Evolutionary conservation across 2,113 vertebrate species (phyloP).

Genomic region (Desmodus rotundus): DNA sequence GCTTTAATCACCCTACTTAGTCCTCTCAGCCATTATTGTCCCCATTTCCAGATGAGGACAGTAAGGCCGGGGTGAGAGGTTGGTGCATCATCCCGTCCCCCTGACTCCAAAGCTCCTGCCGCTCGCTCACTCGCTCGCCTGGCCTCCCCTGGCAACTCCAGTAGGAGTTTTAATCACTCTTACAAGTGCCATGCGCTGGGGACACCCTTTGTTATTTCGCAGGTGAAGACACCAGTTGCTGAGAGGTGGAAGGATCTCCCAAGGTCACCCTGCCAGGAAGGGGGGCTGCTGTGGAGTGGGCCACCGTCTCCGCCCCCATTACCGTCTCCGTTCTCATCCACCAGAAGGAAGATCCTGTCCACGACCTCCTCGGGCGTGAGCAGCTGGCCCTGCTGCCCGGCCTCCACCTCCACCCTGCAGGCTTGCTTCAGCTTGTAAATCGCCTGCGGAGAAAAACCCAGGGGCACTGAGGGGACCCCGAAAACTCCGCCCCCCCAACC

Average conservation of each 20-base stretch:
- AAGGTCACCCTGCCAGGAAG: not conserved
- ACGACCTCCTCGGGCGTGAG: constrained; percentile 94
- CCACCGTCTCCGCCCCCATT: not conserved
- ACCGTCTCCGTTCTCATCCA: constrained; percentile 97
- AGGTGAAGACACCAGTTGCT: not conserved
- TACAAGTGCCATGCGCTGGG: fast-evolving
- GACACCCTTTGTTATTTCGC: not conserved
- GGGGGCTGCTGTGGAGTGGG: not conserved
- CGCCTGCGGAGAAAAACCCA: constrained; percentile 79
- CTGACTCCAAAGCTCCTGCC: not conserved
- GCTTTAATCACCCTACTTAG: not conserved
- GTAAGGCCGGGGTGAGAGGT: not conserved
- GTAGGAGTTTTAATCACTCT: not conserved
- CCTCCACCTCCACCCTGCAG: constrained; percentile 84
- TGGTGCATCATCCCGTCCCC: not conserved
- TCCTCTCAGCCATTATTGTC: not conserved
- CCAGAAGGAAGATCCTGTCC: constrained; percentile 95
- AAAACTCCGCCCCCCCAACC: not conserved
- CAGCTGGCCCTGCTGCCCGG: constrained; percentile 80
- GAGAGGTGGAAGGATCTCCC: not conserved
- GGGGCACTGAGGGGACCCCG: not conserved
- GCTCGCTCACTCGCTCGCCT: fast-evolving
- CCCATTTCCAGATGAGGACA: not conserved
- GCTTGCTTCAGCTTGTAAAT: constrained; percentile 95
- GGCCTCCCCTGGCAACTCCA: not conserved